Evolutionary conservation across 2,113 vertebrate species (phyloP).

Genomic region (Poeciliopsis retropinna): DNA sequence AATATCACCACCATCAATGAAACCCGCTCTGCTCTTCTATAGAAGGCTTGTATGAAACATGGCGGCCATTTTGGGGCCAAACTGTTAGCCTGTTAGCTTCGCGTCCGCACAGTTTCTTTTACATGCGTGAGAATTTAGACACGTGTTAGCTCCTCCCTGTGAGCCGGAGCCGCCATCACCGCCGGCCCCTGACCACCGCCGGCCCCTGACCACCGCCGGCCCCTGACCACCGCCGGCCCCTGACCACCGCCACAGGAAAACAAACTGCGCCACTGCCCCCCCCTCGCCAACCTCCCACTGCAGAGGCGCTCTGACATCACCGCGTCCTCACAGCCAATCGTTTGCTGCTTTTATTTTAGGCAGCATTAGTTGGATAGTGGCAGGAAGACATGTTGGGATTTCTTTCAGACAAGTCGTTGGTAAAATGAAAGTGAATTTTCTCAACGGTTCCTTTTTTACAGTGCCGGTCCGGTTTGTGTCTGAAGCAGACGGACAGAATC

Average conservation of each 20-base stretch:
- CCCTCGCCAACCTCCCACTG: constrained; percentile 38
- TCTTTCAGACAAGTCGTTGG: background rate
- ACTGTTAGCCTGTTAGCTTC: background rate
- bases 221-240: background rate
- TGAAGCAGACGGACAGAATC: too few species aligned
- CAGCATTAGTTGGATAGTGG: constrained; percentile 2
- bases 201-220: background rate
- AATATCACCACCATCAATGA: background rate
- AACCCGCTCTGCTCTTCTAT: background rate
- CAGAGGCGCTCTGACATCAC: constrained; percentile 57
- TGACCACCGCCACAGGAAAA: background rate
- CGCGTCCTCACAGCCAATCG: constrained; percentile 45
- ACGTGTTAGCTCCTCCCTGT: background rate
- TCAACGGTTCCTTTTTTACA: background rate
- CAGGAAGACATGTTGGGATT: constrained; percentile 13
- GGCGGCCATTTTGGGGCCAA: constrained; percentile 32
- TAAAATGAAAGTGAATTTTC: background rate
- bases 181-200: background rate
- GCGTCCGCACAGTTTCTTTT: background rate
- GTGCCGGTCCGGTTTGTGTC: background rate
- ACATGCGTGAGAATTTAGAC: background rate
- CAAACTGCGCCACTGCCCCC: constrained; percentile 55
- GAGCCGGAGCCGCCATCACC: background rate
- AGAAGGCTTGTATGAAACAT: background rate
- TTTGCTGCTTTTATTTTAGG: constrained; percentile 53